Conservation (phyloP, 2,113 vertebrate species). For the Beaufortia kweichowensis region DNA sequence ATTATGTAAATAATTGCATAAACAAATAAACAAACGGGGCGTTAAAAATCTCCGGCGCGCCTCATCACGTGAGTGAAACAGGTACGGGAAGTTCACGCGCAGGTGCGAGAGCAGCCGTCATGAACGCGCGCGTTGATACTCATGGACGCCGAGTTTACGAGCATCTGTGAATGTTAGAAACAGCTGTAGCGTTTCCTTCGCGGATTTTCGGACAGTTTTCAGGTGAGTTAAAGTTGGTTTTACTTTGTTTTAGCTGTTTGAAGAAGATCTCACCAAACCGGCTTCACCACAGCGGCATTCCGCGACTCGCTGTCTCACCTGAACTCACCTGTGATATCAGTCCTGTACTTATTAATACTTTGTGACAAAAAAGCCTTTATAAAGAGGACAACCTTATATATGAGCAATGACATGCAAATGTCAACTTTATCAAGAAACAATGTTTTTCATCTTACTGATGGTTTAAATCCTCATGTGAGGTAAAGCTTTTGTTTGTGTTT, state of each 20-base stretch:
- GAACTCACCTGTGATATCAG: neutral
- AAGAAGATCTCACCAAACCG: conserved; percentile 17
- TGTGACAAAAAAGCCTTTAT: too few species aligned
- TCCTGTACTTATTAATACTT: too few species aligned
- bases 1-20: too few species aligned
- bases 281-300: neutral
- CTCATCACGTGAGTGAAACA: conserved; percentile 8
- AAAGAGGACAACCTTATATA: too few species aligned
- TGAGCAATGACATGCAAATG: too few species aligned
- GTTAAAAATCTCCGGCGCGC: neutral
- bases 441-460: too few species aligned
- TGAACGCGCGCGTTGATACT: neutral
- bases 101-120: neutral
- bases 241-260: neutral
- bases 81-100: conserved; percentile 3
- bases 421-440: too few species aligned
- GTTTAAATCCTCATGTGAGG: too few species aligned
- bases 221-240: conserved; percentile 7
- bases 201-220: neutral
- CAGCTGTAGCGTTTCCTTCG: neutral
- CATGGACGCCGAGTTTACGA: neutral
- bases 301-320: neutral
- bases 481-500: too few species aligned
- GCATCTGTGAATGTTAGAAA: neutral
- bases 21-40: neutral